Evolutionary conservation across 2,797 vertebrate genomes (phyloP).

Genomic region (Malurus leucopterus): DNA sequence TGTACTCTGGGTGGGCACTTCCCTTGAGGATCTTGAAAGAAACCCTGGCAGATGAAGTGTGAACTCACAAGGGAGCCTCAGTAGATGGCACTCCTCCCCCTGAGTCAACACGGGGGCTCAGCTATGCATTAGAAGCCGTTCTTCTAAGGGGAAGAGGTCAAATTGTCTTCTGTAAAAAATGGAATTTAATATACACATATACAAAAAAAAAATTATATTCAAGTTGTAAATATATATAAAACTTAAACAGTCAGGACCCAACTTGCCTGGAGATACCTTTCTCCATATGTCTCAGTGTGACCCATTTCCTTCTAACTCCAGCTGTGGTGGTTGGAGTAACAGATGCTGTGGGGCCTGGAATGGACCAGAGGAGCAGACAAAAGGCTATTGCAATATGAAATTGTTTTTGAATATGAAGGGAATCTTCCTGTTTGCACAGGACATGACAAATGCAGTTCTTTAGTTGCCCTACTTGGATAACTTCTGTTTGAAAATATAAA

Average conservation of each 20-base stretch:
- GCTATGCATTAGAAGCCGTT: background rate
- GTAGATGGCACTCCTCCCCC: slow-evolving; percentile 6
- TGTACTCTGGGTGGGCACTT: background rate
- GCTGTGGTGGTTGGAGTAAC: background rate
- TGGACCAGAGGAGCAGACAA: background rate
- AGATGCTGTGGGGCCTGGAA: background rate
- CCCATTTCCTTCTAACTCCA: background rate
- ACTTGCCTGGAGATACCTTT: background rate
- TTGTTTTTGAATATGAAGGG: background rate
- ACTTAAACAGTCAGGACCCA: background rate
- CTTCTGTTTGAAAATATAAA: background rate
- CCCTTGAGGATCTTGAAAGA: background rate
- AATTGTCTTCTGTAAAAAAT: background rate
- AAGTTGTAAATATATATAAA: background rate
- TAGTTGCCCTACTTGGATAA: background rate
- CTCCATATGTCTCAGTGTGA: background rate
- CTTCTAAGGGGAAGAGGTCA: background rate
- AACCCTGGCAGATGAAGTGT: background rate
- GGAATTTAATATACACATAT: background rate
- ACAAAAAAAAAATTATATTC: background rate
- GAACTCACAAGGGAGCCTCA: background rate
- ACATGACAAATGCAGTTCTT: background rate
- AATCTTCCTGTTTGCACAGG: background rate
- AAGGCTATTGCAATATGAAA: background rate
- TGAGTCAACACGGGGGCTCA: background rate